Base-by-base conservation (phyloP, 64 coral and sea anemone genomes). In the Cladopsammia gracilis region DNA sequence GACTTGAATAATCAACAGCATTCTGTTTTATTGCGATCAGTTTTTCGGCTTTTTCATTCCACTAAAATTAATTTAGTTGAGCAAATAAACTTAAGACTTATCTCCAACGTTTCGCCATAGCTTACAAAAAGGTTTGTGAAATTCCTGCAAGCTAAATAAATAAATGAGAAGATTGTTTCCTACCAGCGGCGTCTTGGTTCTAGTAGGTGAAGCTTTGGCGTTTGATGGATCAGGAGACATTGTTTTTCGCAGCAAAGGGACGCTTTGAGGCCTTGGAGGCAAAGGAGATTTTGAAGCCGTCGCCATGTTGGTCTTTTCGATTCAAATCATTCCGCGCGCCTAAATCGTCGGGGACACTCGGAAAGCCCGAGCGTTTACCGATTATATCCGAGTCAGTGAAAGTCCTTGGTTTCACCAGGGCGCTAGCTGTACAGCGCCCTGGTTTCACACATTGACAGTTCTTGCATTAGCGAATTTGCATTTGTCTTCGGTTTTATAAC, bases 221-320 rank as follows among this genome's bases (percentile, higher is more conserved):
- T 68, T 87, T 59, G 62, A 61, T 44, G 86, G 56, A 34, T 97
- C 92, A 83, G 91, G 86, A 82, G 84, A 87, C 68, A 97, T 83
- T 56, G 92, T 93, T 88, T 88, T 89, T 34, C 88, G 90, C 13
- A 97, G 88, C 51, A 94, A 78, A 75, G 95, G 95, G 7, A 97
- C 95, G 60, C 95, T 97, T 66, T 85, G 85, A 20, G 95, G 92
- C 50, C 95, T 77, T 15, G 88, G 76, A 91, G 92, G 95, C 82
- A 97, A 68, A 47, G 95, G 92, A 75, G 91, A 97, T 49, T 89
- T 89, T 90, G 80, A 78, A 78, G 16, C 90, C 44, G 91, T 87
- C 95, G 95, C 95, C 95, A 97, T 97, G 66, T 97, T 97, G 76
- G 82, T 90, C 34, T 95, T 94, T 80, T 64, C 83, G 90, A 48